Evolutionary conservation across 2,797 vertebrate genomes (phyloP).

Genomic region (Vireo griseus): DNA sequence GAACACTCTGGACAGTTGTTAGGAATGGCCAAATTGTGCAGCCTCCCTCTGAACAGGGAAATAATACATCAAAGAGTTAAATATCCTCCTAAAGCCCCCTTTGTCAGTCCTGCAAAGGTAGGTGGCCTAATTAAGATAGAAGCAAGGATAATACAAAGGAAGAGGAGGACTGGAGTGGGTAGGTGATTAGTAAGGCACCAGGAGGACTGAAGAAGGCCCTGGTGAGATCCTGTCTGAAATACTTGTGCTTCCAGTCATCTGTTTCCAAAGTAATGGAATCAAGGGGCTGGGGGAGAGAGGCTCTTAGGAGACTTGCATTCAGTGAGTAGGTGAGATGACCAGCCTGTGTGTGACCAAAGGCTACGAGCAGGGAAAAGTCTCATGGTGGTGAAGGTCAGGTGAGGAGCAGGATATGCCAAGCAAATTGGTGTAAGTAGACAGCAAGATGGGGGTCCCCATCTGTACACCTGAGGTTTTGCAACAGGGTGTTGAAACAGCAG

Average conservation of each 20-base stretch:
- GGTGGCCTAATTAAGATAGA: neutral
- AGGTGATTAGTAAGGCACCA: neutral
- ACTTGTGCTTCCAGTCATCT: neutral
- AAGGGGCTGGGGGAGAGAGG: rapidly evolving
- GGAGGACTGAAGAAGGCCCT: neutral
- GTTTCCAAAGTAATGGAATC: neutral
- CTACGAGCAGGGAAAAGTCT: rapidly evolving
- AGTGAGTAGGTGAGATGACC: neutral
- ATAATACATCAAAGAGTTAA: neutral
- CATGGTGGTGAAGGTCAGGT: rapidly evolving
- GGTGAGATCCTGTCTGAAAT: neutral
- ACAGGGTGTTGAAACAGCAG: neutral
- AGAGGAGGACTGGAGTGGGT: neutral
- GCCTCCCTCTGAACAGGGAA: neutral
- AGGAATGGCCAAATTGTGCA: neutral
- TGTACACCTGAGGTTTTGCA: neutral
- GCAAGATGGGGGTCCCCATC: neutral
- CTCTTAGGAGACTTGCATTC: neutral
- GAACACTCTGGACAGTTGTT: neutral
- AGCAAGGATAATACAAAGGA: neutral
- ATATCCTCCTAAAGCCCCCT: neutral
- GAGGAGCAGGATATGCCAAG: neutral
- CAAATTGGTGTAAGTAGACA: rapidly evolving
- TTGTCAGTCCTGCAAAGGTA: neutral
- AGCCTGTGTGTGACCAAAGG: neutral